Evolutionary conservation across 2,888 invertebrate species (phyloP), one percentile per base, ranked within the genome.

Genomic region (Eupelmus urozonus): DNA sequence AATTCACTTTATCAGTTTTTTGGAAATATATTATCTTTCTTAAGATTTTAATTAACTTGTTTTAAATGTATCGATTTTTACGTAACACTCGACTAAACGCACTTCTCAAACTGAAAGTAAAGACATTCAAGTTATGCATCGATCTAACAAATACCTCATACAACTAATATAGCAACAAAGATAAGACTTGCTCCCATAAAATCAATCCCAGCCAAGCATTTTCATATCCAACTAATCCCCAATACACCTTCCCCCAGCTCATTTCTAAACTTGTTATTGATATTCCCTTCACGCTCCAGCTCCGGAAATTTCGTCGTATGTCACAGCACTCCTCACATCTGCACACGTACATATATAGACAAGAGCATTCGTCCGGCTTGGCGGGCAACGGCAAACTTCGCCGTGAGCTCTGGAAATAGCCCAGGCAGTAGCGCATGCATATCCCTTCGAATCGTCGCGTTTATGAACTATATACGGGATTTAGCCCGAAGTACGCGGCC

Each of bases 271-370:
- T 62, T 51, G 67, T 53, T 27, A 53, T 59, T 45, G 60, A 62
- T 53, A 75, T 75, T 67, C 75, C 13, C 53, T 18, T 42, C 69
- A 55, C 62, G 75, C 53, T 59, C 20, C 18, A 1, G 42, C 18
- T 1, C 3, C 57, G 73, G 66, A 75, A 75, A 67, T 75, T 67
- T 75, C 75, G 34, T 66, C 65, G 40, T 27, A 23, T 53, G 13
- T 42, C 23, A n/a, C 4, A n/a, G 27, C 18, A 11, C 18, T 51
- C 18, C 9, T n/a, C 18, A 2, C 51, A 51, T 18, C 18, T 20
- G 16, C 16, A 45, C 18, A 18, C 27, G 20, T 18, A 13, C 55
- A 20, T 16, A 25, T 18, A 27, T 13, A 55, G 18, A 16, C 5
- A 16, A 53, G 20, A 18, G 53, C 16, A 49, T 49, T n/a, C 49